Evolutionary conservation across 2,797 vertebrate genomes (phyloP).

Genomic region (Sphenodon punctatus): DNA sequence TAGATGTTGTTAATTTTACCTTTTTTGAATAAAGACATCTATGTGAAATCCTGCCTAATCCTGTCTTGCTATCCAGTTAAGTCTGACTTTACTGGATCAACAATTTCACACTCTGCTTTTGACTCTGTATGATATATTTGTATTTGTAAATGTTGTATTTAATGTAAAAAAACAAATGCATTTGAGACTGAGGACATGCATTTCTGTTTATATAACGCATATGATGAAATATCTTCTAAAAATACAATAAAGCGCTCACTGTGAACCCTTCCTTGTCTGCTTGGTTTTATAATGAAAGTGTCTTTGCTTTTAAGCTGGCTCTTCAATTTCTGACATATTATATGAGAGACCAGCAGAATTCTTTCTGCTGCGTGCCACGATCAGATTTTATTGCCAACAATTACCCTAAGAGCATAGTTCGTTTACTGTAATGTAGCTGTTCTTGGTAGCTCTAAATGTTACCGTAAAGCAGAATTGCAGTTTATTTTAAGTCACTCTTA

Average conservation of each 20-base stretch:
- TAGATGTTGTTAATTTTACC: too few relatives aligned
- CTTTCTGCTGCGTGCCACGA: background rate
- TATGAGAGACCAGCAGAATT: background rate
- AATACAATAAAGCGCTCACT: background rate
- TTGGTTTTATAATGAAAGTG: background rate
- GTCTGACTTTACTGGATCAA: too few relatives aligned
- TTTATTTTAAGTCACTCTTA: background rate
- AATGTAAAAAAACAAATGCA: background rate
- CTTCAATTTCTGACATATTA: rapidly evolving
- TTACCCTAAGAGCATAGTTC: background rate
- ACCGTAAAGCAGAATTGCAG: background rate
- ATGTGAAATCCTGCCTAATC: too few relatives aligned
- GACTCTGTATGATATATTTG: rapidly evolving
- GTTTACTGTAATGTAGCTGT: background rate
- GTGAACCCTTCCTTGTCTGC: background rate
- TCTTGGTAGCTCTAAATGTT: background rate
- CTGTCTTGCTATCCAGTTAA: too few relatives aligned
- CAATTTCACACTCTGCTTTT: too few relatives aligned
- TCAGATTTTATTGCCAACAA: background rate
- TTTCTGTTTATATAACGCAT: too few relatives aligned
- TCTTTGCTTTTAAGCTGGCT: background rate
- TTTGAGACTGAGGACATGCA: background rate
- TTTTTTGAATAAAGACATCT: too few relatives aligned
- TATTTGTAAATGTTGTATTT: background rate
- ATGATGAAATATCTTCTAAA: background rate